Base-by-base conservation (phyloP, 2,888 invertebrate genomes). In the Mellilla xanthometata region DNA sequence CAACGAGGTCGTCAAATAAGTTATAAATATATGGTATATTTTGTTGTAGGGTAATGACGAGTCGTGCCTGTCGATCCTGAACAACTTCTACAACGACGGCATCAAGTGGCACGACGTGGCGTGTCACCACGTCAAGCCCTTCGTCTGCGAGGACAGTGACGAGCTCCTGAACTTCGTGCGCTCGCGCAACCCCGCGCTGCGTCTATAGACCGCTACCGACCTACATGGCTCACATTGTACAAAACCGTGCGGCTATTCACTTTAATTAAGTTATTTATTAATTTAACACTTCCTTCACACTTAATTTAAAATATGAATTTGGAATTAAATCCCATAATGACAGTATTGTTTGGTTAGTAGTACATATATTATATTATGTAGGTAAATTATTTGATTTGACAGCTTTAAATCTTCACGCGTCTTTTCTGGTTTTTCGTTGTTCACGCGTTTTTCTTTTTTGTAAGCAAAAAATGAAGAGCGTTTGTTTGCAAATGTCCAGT, bases 71-170 rank as follows among this genome's bases (percentile, higher is more conserved):
- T 95, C 96, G 42, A 95, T 97, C 62, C 87, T 97, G 72, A 97
- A 97, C 90, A 96, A 97, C 83, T 96, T 97, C 92, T 97, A 97
- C 91, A 95, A 95, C 73, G 95, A 95, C 72, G 95, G 95, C 52
- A 90, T 95, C 71, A 95, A 95, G 80, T 95, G 95, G 95, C 95
- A 96, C 89, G 95, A 96, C 74, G 95, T 96, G 23, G 95, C 95
- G 58, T 95, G 95, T 75, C 95, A 95, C 77, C 95, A 96, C 81
- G 91, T 95, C 58, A 95, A 96, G 84, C 95, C 95, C 13, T 95
- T 95, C 90, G 95, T 97, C 15, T 97, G 97, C 78, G 97, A 97
- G 81, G 97, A 97, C 90, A 96, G 95, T 76, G 96, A 96, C 68
- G 96, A 96, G 78, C 91, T 97, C 11, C 91, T 97, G 70, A 96